Evolutionary conservation across 2,113 vertebrate genomes (phyloP).

Genomic region (Petromus typicus): DNA sequence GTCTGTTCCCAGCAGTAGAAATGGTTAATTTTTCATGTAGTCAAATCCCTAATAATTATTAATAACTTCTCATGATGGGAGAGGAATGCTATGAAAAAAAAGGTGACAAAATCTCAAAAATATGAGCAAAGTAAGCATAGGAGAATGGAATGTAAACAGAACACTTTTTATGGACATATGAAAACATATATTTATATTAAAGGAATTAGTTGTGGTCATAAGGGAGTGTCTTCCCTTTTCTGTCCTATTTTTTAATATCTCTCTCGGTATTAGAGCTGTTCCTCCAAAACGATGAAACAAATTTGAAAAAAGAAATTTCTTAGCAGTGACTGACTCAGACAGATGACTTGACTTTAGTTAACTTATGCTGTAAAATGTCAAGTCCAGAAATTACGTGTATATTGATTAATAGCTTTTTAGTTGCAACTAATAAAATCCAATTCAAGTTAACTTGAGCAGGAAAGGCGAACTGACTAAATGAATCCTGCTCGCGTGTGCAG

Average conservation of each 20-base stretch:
- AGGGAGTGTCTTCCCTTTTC: neutral
- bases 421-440: slow-evolving; percentile 61
- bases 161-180: neutral
- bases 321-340: neutral
- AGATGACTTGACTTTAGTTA: slow-evolving; percentile 50
- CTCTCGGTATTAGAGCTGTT: neutral
- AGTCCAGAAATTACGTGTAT: neutral
- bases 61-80: slow-evolving; percentile 53
- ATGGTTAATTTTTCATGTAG: slow-evolving; percentile 37
- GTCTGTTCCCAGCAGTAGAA: slow-evolving; percentile 52
- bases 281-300: neutral
- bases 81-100: neutral
- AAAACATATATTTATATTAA: slow-evolving; percentile 51
- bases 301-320: slow-evolving; percentile 15
- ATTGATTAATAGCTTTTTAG: slow-evolving; percentile 53
- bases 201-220: neutral
- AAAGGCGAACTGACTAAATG: slow-evolving; percentile 42
- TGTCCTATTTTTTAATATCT: neutral
- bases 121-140: slow-evolving; percentile 43
- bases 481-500: neutral
- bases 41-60: slow-evolving; percentile 50
- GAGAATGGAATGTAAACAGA: slow-evolving; percentile 55
- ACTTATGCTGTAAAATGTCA: neutral
- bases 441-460: slow-evolving; percentile 53
- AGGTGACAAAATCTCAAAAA: slow-evolving; percentile 43